A percentile compares a stretch with the other conserved stretches of the same genome.
Evolutionary conservation across 2,888 invertebrate species (phyloP).

Genomic region (Erpobdella octoculata): DNA sequence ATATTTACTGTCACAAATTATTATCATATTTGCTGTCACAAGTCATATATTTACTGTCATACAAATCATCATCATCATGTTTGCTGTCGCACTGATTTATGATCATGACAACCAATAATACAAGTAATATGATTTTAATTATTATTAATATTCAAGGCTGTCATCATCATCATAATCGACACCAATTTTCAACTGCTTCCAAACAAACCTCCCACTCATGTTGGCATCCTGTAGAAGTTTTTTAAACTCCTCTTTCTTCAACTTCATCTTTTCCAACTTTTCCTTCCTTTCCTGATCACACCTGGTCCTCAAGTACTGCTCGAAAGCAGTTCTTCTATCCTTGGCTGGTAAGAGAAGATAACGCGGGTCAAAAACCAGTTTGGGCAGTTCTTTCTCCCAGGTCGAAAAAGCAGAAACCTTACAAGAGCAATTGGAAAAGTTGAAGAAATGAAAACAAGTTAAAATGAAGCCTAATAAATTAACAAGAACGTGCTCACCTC

Average conservation of each 20-base stretch:
- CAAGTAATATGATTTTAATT: background rate
- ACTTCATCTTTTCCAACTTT: constrained; percentile 83
- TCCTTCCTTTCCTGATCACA: constrained; percentile 95
- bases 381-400: constrained; percentile 99
- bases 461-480: background rate
- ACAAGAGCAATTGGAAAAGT: background rate
- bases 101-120: too few species aligned
- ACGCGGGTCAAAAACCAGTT: constrained; percentile 95
- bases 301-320: constrained; percentile 68
- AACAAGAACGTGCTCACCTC: constrained; percentile 64
- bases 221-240: constrained; percentile 80
- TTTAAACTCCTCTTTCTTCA: constrained; percentile 80
- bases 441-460: background rate
- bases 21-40: too few species aligned
- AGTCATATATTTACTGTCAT: too few species aligned
- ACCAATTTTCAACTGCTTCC: background rate
- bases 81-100: too few species aligned
- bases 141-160: too few species aligned
- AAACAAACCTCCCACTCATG: constrained; percentile 76
- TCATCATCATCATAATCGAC: background rate
- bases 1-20: too few species aligned
- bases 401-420: constrained; percentile 93
- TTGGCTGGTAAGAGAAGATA: constrained; percentile 89
- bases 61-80: too few species aligned
- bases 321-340: constrained; percentile 77